Conservation (phyloP, 2,113 vertebrate genomes). For the Sylvietta virens region DNA sequence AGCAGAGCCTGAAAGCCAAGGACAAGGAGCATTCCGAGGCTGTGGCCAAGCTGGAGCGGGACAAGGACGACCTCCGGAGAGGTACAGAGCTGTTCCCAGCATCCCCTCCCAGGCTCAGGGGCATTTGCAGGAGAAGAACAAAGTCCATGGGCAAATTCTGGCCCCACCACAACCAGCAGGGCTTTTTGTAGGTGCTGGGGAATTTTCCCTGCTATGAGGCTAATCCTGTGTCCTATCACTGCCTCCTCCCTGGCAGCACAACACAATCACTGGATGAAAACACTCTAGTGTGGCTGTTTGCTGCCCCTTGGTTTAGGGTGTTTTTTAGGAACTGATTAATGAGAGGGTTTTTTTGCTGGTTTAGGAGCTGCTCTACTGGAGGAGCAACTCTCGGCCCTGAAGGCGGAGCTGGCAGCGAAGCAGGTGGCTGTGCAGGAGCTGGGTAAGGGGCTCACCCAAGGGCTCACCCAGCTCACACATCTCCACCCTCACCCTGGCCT, state of each 20-base stretch:
- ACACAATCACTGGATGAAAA: neutral
- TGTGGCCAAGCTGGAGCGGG: slow-evolving; percentile 61
- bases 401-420: slow-evolving; percentile 69
- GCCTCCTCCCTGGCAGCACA: neutral
- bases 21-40: slow-evolving; percentile 45
- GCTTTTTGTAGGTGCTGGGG: neutral
- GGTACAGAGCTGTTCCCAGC: slow-evolving; percentile 53
- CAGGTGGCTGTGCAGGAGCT: slow-evolving; percentile 68
- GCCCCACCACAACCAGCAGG: neutral
- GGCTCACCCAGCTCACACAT: neutral
- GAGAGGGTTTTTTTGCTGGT: neutral
- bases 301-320: neutral
- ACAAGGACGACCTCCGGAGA: slow-evolving; percentile 72
- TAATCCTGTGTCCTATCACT: neutral
- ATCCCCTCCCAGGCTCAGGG: rapidly evolving
- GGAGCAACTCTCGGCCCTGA: slow-evolving; percentile 64
- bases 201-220: neutral
- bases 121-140: neutral
- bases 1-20: slow-evolving; percentile 62
- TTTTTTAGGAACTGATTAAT: neutral
- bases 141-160: neutral
- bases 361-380: slow-evolving; percentile 71
- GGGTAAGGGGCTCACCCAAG: slow-evolving; percentile 66
- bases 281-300: neutral
- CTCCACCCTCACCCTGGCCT: neutral